A percentile compares a stretch with the other conserved stretches of the same genome.
Evolutionary conservation across 2,888 invertebrate genomes (phyloP).

Genomic region (Drosophila meridionalis): DNA sequence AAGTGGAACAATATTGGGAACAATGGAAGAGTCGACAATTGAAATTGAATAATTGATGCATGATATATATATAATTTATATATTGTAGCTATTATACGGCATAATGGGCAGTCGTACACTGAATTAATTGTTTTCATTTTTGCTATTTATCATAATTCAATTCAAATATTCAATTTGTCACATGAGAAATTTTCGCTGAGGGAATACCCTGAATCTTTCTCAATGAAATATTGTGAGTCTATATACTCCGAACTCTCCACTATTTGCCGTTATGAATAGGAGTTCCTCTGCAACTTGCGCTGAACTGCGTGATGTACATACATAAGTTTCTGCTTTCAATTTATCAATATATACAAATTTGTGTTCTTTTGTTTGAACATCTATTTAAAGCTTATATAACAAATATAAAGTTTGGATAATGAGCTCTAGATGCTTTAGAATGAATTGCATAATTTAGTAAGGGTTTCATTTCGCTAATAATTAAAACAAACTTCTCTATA

Average conservation of each 20-base stretch:
- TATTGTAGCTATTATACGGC: neutral
- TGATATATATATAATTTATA: neutral
- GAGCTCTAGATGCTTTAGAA: too few species aligned
- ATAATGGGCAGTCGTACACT: neutral
- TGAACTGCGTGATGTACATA: too few species aligned
- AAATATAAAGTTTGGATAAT: too few species aligned
- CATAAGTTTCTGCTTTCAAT: too few species aligned
- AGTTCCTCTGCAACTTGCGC: too few species aligned
- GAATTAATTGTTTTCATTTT: neutral
- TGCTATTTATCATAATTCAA: neutral
- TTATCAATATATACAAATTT: too few species aligned
- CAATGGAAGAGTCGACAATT: conserved; percentile 19
- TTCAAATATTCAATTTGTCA: neutral
- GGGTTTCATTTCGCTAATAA: too few species aligned
- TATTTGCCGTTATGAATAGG: too few species aligned
- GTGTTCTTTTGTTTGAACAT: too few species aligned
- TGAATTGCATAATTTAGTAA: too few species aligned
- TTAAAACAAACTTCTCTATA: too few species aligned
- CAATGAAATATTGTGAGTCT: neutral
- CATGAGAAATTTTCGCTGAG: neutral
- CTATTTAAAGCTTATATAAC: too few species aligned
- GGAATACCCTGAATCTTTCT: neutral
- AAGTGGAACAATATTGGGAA: conserved; percentile 24
- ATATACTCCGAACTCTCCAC: neutral
- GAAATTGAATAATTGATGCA: conserved; percentile 1